phyloP scores from a whole-genome alignment of 2,797 vertebrate genomes.

The Hozukius guyotensis region DNA sequence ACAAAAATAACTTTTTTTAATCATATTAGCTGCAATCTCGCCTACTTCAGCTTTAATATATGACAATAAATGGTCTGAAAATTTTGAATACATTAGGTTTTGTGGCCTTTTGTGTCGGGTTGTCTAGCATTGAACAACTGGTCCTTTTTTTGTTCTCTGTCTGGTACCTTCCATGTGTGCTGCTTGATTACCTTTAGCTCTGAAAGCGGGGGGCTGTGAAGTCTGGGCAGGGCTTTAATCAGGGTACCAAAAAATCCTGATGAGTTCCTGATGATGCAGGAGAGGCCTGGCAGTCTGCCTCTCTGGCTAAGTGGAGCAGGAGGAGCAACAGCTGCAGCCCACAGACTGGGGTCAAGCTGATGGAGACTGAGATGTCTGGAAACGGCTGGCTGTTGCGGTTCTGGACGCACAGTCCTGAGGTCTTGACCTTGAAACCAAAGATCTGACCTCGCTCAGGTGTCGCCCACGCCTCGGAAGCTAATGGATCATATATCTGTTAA shows the following conservation, averaged over 20 bases:
- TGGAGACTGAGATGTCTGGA: conserved; percentile 14
- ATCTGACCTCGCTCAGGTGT: conserved; percentile 2
- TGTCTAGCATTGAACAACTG: neutral
- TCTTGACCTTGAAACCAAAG: conserved; percentile 29
- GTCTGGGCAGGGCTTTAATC: conserved; percentile 49
- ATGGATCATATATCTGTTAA: conserved; percentile 22
- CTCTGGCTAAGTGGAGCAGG: conserved; percentile 33
- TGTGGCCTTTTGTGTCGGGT: neutral
- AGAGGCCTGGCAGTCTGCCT: conserved; percentile 25
- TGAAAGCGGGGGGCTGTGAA: conserved; percentile 18
- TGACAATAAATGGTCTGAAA: neutral
- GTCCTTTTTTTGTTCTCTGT: neutral
- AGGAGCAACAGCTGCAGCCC: conserved; percentile 51
- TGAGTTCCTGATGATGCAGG: conserved; percentile 52
- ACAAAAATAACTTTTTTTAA: too few species aligned
- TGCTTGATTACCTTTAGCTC: conserved; percentile 40
- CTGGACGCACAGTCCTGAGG: neutral
- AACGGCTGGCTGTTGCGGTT: neutral
- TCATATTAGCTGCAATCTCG: too few species aligned
- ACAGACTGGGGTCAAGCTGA: conserved; percentile 40
- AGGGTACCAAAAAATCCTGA: conserved; percentile 43
- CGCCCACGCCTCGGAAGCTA: neutral
- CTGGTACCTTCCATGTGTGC: conserved; percentile 2
- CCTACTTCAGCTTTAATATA: neutral
- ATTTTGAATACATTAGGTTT: neutral